These are phyloP conservation scores for Peucedramus taeniatus DNA, from an alignment of 2,113 vertebrate species.

Conservation along the genomic window DNA sequence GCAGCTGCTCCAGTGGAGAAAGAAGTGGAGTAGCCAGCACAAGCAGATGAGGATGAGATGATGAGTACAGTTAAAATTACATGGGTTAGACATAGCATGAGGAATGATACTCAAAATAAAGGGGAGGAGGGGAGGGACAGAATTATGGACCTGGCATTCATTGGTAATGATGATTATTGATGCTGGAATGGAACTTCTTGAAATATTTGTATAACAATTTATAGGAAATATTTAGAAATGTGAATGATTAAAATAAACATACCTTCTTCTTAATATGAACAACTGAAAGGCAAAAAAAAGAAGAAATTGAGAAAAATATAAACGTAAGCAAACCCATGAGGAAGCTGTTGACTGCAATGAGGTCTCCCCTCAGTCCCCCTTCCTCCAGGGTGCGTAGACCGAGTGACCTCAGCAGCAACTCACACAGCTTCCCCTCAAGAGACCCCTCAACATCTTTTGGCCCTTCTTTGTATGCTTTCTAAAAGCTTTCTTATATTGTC, in stretches of 20 bases:
- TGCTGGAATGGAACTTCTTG: not conserved
- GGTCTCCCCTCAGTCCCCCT: not conserved
- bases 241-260: not conserved
- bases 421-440: accelerated
- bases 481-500: not conserved
- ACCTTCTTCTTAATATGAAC: not conserved
- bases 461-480: not conserved
- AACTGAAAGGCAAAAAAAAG: not conserved
- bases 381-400: not conserved
- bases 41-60: not conserved
- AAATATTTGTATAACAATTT: not conserved
- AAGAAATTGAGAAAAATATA: not conserved
- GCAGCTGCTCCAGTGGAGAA: not conserved
- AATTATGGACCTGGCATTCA: not conserved
- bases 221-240: not conserved
- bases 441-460: not conserved
- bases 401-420: not conserved
- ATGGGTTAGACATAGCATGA: not conserved
- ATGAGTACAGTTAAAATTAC: not conserved
- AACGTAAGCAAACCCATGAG: not conserved
- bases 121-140: accelerated
- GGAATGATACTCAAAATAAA: not conserved
- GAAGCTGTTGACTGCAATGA: not conserved
- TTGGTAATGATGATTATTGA: not conserved
- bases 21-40: not conserved